These are phyloP conservation scores for Venturia canescens DNA, from an alignment of 1,140 invertebrate genomes.

Conservation along the genomic window DNA sequence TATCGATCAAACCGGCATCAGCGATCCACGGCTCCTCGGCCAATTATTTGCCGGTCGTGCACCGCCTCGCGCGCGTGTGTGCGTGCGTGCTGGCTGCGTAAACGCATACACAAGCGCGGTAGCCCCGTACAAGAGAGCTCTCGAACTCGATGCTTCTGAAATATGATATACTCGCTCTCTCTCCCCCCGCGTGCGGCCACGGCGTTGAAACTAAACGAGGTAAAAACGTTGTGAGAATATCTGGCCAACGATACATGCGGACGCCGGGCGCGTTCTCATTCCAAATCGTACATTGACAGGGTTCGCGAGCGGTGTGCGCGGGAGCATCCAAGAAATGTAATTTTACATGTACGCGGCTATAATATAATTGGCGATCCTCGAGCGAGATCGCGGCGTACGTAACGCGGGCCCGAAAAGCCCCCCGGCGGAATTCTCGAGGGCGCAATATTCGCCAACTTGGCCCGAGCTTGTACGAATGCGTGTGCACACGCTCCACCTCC, in stretches of 20 bases:
- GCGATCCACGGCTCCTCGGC: conserved; percentile 25
- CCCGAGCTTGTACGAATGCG: conserved; percentile 8
- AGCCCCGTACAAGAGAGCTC: conserved; percentile 16
- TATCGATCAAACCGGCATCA: conserved; percentile 40
- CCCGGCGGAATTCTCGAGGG: conserved; percentile 15
- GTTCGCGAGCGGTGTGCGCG: background rate
- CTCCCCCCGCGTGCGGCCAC: too few relatives aligned
- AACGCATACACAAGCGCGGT: background rate
- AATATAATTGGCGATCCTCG: conserved; percentile 23
- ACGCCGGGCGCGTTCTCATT: background rate
- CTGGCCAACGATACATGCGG: background rate
- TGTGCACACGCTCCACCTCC: background rate
- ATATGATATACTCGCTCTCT: conserved; percentile 22
- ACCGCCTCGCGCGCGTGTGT: background rate
- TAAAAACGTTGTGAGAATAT: background rate
- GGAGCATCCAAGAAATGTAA: conserved; percentile 1
- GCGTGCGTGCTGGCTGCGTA: background rate
- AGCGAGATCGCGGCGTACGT: background rate
- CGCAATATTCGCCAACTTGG: conserved; percentile 28
- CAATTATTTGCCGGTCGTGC: conserved; percentile 46
- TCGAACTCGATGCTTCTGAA: conserved; percentile 32
- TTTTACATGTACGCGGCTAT: background rate
- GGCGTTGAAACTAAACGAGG: background rate
- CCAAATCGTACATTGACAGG: background rate
- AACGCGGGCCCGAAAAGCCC: conserved; percentile 9